These are phyloP conservation scores for Strongylocentrotus purpuratus DNA, from an alignment of 35 echinoderm and acorn worm species.

Conservation along the genomic window DNA sequence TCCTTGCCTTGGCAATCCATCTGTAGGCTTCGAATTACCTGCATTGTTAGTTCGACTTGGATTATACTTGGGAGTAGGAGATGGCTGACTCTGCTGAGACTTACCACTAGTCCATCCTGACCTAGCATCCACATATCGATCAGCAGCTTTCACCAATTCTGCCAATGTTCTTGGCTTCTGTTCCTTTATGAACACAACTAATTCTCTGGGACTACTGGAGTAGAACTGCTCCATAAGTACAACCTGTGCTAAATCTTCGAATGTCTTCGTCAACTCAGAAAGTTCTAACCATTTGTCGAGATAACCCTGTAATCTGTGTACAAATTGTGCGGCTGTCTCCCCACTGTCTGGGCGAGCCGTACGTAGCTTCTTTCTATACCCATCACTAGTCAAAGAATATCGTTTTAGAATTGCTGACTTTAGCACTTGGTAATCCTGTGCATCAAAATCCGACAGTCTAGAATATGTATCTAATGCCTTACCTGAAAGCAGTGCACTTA, in stretches of 20 bases:
- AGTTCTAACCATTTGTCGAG: slow-evolving; percentile 68
- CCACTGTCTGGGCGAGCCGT: slow-evolving; percentile 43
- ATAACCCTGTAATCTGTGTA: slow-evolving; percentile 57
- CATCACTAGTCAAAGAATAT: neutral
- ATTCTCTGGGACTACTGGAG: slow-evolving; percentile 29
- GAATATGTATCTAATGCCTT: neutral
- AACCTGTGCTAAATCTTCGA: slow-evolving; percentile 58
- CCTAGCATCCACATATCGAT: slow-evolving; percentile 62
- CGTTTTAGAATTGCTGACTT: neutral
- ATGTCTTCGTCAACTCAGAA: neutral
- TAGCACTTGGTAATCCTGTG: neutral
- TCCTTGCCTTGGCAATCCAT: too few relatives aligned
- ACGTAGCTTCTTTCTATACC: slow-evolving; percentile 56
- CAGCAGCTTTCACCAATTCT: slow-evolving; percentile 60
- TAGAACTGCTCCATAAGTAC: slow-evolving; percentile 68
- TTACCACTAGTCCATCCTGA: neutral
- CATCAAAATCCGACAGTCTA: neutral
- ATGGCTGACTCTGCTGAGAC: neutral
- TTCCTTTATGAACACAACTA: slow-evolving; percentile 72
- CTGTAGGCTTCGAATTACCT: too few relatives aligned
- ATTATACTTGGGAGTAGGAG: too few relatives aligned
- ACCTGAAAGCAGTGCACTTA: neutral
- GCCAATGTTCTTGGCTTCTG: slow-evolving; percentile 45
- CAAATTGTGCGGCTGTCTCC: slow-evolving; percentile 66
- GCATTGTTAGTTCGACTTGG: too few relatives aligned